phyloP scores from a whole-genome alignment of 2,888 invertebrate species.

The Copidosoma aretas region DNA sequence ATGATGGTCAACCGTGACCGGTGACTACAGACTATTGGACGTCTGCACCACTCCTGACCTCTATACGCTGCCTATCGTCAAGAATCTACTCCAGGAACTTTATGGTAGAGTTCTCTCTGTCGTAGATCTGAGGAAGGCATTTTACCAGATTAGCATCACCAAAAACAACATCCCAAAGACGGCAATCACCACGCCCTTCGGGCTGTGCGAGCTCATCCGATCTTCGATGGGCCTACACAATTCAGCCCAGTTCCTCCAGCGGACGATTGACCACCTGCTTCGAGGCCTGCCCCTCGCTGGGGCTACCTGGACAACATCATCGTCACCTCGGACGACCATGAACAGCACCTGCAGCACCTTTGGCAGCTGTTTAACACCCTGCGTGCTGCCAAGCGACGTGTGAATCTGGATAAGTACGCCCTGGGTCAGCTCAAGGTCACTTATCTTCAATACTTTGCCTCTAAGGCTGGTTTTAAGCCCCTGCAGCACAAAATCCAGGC shows the following conservation, averaged over 20 bases:
- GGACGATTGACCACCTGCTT: constrained; percentile 43
- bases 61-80: constrained; percentile 14
- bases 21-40: constrained; percentile 22
- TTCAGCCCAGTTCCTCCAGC: constrained; percentile 45
- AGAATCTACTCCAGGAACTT: constrained; percentile 13
- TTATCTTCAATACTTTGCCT: too few relatives aligned
- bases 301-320: constrained; percentile 40
- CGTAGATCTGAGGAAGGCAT: constrained; percentile 21
- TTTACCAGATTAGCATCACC: constrained; percentile 28
- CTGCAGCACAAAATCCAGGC: too few relatives aligned
- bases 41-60: constrained; percentile 16
- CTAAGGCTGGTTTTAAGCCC: too few relatives aligned
- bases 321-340: not conserved
- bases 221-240: not conserved
- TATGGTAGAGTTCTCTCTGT: constrained; percentile 21
- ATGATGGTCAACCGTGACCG: too few relatives aligned
- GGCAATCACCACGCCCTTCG: constrained; percentile 29
- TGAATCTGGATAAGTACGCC: too few relatives aligned
- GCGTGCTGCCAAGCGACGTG: too few relatives aligned
- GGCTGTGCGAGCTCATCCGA: constrained; percentile 16
- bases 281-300: constrained; percentile 36
- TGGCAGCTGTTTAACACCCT: not conserved
- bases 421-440: too few relatives aligned
- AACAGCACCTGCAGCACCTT: constrained; percentile 3
- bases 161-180: constrained; percentile 27